Percentiles rank a stretch among this genome's conserved stretches.
Conservation (phyloP, 2,888 invertebrate genomes). For the Drosophila quinaria region DNA sequence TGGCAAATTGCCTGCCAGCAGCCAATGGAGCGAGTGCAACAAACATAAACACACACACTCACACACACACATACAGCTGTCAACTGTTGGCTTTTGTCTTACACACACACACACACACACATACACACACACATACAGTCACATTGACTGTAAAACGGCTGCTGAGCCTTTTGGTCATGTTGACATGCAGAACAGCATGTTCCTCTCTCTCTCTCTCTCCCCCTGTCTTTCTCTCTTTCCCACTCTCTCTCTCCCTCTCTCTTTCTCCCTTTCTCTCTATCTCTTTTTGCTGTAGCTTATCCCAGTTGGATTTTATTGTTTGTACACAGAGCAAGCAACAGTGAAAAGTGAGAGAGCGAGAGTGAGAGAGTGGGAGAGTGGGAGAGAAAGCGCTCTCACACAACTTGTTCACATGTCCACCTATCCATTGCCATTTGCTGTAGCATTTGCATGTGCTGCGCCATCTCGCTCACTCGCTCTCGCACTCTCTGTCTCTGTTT, state of each 20-base stretch:
- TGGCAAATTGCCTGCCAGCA: slow-evolving; percentile 77
- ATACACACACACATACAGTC: slow-evolving; percentile 7
- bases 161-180: slow-evolving; percentile 70
- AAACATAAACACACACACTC: slow-evolving; percentile 31
- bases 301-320: slow-evolving; percentile 78
- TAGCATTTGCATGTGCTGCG: slow-evolving; percentile 26
- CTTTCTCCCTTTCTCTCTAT: slow-evolving; percentile 1
- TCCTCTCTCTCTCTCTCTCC: not conserved
- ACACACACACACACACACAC: slow-evolving; percentile 40
- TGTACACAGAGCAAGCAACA: slow-evolving; percentile 34
- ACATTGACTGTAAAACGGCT: slow-evolving; percentile 33
- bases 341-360: not conserved
- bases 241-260: not conserved
- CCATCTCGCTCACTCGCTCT: not conserved
- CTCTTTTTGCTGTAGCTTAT: slow-evolving; percentile 65
- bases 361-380: not conserved
- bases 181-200: slow-evolving; percentile 62
- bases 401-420: slow-evolving; percentile 12
- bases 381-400: not conserved
- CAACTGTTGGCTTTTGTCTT: slow-evolving; percentile 72
- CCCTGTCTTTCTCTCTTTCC: slow-evolving; percentile 3
- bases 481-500: not conserved
- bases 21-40: slow-evolving; percentile 56
- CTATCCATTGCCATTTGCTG: slow-evolving; percentile 29
- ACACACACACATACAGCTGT: slow-evolving; percentile 50